Evolutionary conservation across 2,888 invertebrate species (phyloP).

Genomic region (Cosmia trapezina): DNA sequence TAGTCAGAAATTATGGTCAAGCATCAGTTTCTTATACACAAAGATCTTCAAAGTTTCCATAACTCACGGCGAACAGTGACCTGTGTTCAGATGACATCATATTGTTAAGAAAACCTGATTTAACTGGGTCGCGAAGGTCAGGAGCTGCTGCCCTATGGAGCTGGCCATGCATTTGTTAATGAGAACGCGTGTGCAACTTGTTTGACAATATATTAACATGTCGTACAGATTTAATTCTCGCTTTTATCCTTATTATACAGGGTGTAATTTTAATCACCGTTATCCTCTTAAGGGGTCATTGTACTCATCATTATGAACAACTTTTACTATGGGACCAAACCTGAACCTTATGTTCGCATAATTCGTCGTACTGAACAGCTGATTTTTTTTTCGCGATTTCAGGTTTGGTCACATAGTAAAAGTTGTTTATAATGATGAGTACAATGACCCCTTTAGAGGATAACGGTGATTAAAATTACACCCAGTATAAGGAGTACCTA

Average conservation of each 20-base stretch:
- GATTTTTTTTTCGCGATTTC: too few species aligned
- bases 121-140: conserved; percentile 41
- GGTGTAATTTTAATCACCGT: too few species aligned
- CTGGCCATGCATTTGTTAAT: conserved; percentile 12
- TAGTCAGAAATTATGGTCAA: background rate
- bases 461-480: too few species aligned
- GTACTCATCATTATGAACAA: too few species aligned
- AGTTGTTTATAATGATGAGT: too few species aligned
- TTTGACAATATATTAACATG: conserved; percentile 1
- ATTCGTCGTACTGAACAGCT: too few species aligned
- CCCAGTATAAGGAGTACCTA: too few species aligned
- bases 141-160: conserved; percentile 7
- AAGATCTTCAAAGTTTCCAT: conserved; percentile 2
- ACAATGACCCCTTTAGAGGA: too few species aligned
- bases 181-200: conserved; percentile 2
- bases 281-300: too few species aligned
- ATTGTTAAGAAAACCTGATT: conserved; percentile 35
- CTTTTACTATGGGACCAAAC: too few species aligned
- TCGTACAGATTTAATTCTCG: background rate
- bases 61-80: conserved; percentile 4
- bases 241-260: background rate
- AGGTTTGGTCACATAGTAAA: too few species aligned
- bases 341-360: too few species aligned
- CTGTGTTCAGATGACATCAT: conserved; percentile 34
- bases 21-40: background rate